Evolutionary conservation across 2,113 vertebrate species (phyloP).

Genomic region (Microtus ochrogaster): DNA sequence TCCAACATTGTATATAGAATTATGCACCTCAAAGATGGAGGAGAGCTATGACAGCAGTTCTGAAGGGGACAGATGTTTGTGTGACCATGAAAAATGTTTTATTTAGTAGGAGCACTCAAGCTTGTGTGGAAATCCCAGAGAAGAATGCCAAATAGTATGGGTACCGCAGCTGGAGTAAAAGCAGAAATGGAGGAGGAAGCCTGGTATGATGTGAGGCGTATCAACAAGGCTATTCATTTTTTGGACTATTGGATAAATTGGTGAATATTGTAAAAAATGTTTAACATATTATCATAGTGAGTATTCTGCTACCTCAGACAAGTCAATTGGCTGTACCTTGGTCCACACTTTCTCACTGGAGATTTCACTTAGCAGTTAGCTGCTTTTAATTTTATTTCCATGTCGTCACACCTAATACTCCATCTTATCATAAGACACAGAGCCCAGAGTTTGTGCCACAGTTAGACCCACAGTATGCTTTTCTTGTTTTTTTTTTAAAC

Average conservation of each 20-base stretch:
- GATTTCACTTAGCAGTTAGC: neutral
- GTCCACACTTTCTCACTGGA: neutral
- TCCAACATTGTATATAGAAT: neutral
- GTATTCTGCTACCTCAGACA: neutral
- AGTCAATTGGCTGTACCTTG: neutral
- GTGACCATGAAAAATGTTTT: neutral
- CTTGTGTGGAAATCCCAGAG: neutral
- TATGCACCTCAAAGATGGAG: conserved; percentile 8
- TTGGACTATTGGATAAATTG: neutral
- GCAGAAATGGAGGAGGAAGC: neutral
- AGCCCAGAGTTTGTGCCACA: neutral
- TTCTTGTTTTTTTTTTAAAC: conserved; percentile 9
- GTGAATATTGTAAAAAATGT: neutral
- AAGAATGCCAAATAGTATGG: neutral
- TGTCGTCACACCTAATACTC: neutral
- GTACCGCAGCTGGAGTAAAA: neutral
- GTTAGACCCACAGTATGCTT: neutral
- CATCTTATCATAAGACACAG: neutral
- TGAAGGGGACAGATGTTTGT: neutral
- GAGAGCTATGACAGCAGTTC: neutral
- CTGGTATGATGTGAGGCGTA: neutral
- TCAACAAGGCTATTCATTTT: neutral
- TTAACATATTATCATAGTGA: neutral
- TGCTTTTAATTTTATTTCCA: neutral
- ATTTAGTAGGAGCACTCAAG: neutral